Percentiles rank a stretch among this genome's conserved stretches.
Conservation (phyloP, 37 sponge, comb jelly and placozoan species). For the Haliclona indistincta region DNA sequence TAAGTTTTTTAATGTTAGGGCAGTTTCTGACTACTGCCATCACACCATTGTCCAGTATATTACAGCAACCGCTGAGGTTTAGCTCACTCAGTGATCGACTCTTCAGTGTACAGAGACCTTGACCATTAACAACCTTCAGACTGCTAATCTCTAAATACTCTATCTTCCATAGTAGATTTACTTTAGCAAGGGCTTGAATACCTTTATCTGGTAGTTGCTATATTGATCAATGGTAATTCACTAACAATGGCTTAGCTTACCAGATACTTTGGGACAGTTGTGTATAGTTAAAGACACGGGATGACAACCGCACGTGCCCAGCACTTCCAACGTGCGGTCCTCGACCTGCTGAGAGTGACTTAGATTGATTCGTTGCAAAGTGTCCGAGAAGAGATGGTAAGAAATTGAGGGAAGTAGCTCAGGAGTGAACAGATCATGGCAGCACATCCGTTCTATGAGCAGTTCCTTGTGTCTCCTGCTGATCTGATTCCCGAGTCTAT, state of each 20-base stretch:
- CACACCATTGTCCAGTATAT: constrained; percentile 54
- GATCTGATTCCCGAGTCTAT: constrained; percentile 54
- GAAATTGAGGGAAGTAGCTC: constrained; percentile 41
- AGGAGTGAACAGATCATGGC: constrained; percentile 51
- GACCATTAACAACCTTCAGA: constrained; percentile 37
- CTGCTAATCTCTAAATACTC: constrained; percentile 46
- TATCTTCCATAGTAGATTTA: constrained; percentile 22
- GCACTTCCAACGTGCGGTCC: constrained; percentile 55
- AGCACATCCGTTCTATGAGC: constrained; percentile 82
- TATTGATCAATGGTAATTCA: neutral
- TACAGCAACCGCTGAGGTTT: constrained; percentile 30
- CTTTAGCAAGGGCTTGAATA: constrained; percentile 30
- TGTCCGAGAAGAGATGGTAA: constrained; percentile 69
- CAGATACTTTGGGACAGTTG: constrained; percentile 70
- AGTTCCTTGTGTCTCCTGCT: constrained; percentile 65
- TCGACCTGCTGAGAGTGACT: constrained; percentile 60
- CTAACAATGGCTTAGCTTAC: constrained; percentile 20
- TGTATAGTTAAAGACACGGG: constrained; percentile 58
- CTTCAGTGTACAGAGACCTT: constrained; percentile 36
- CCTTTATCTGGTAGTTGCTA: constrained; percentile 54
- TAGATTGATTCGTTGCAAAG: constrained; percentile 59
- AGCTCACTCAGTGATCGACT: constrained; percentile 29
- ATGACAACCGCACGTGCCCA: constrained; percentile 52
- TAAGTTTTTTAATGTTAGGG: constrained; percentile 54
- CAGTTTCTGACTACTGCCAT: constrained; percentile 57